A percentile compares a stretch with the other conserved stretches of the same genome.
phyloP scores from a whole-genome alignment of 2,797 vertebrate genomes.

The Oreochromis grahami region DNA sequence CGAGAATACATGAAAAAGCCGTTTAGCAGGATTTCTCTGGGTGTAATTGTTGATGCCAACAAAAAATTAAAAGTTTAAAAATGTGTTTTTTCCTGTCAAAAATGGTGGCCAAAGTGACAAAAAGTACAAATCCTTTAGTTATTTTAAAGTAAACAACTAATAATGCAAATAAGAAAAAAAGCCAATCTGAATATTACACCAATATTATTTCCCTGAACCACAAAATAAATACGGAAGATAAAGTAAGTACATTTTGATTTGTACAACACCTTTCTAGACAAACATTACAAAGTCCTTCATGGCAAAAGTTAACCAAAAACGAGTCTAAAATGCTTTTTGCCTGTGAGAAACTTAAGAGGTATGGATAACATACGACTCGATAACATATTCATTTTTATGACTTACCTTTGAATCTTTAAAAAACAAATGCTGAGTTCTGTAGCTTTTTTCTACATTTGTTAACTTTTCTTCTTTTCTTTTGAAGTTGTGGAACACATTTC shows the following conservation, averaged over 20 bases:
- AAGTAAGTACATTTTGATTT: background rate
- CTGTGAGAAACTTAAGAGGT: background rate
- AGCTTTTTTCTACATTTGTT: background rate
- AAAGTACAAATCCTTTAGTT: background rate
- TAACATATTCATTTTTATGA: background rate
- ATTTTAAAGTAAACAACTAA: background rate
- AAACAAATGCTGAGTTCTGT: background rate
- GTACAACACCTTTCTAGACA: background rate
- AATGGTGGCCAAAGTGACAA: background rate
- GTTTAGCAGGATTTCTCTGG: background rate
- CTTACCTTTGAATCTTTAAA: background rate
- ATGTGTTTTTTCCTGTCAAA: background rate
- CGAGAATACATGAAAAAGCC: background rate
- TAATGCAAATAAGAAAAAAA: background rate
- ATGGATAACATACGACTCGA: background rate
- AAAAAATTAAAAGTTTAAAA: background rate
- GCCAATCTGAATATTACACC: background rate
- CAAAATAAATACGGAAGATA: background rate
- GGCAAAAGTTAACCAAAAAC: background rate
- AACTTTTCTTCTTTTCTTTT: background rate
- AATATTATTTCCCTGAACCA: background rate
- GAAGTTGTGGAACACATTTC: constrained; percentile 90
- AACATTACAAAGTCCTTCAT: background rate
- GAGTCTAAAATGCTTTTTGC: background rate
- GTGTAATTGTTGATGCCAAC: background rate